phyloP scores from a whole-genome alignment of 2,113 vertebrate species.

The Grammomys surdaster region DNA sequence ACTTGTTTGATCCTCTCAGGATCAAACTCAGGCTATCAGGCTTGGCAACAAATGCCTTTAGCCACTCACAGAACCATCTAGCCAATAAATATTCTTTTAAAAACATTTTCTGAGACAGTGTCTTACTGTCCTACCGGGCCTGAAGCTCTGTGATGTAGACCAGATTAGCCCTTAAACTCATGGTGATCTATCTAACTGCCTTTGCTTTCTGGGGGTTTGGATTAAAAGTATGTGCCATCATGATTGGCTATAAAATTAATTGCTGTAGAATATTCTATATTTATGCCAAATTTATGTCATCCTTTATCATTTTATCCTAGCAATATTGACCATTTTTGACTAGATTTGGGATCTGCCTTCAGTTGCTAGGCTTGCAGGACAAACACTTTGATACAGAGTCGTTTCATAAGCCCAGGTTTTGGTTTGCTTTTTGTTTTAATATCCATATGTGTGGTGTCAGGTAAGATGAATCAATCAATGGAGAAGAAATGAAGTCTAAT shows the following conservation, averaged over 20 bases:
- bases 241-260: not conserved
- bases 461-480: not conserved
- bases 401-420: not conserved
- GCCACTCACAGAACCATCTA: not conserved
- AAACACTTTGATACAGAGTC: not conserved
- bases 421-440: not conserved
- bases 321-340: not conserved
- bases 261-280: not conserved
- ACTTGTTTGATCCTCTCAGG: too few species aligned
- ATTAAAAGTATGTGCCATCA: not conserved
- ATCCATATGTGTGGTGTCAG: not conserved
- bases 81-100: not conserved
- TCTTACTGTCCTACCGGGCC: not conserved
- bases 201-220: not conserved
- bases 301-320: not conserved
- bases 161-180: not conserved
- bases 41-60: not conserved
- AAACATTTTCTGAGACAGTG: not conserved
- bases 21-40: not conserved
- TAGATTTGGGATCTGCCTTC: not conserved
- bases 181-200: not conserved
- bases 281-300: not conserved
- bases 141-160: not conserved
- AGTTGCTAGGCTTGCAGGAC: not conserved
- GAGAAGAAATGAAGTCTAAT: slow-evolving; percentile 9